A percentile compares a stretch with the other conserved stretches of the same genome.
Evolutionary conservation across 1,140 invertebrate genomes (phyloP).

Genomic region (Sycophila sp.): DNA sequence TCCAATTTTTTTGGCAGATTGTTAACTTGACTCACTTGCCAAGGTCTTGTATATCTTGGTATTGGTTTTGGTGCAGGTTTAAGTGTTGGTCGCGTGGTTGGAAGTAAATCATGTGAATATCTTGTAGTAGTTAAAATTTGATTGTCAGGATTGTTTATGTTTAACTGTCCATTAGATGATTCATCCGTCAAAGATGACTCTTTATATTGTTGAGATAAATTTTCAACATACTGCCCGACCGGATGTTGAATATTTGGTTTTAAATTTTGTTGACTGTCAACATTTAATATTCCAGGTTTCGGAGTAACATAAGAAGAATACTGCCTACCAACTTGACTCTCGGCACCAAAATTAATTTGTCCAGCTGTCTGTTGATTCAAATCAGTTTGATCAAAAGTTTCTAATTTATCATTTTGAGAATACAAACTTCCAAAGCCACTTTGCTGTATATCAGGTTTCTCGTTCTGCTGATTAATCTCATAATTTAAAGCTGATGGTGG

Average conservation of each 20-base stretch:
- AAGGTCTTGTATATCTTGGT: constrained; percentile 33
- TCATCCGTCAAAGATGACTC: neutral
- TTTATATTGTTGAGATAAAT: constrained; percentile 7
- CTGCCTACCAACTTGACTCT: neutral
- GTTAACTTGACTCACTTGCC: constrained; percentile 18
- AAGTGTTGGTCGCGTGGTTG: constrained; percentile 2
- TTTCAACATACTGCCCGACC: neutral
- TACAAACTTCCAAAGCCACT: neutral
- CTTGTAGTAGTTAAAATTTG: neutral
- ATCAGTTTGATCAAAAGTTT: neutral
- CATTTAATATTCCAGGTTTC: neutral
- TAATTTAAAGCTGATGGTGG: neutral
- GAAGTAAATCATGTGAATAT: neutral
- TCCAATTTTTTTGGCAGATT: neutral
- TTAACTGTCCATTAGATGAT: no score
- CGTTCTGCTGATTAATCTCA: neutral
- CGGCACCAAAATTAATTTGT: neutral
- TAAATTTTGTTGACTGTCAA: neutral
- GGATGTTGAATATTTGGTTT: neutral
- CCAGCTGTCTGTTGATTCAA: neutral
- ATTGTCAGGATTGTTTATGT: neutral
- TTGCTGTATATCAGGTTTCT: neutral
- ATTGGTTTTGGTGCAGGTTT: constrained; percentile 41
- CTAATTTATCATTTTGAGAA: neutral
- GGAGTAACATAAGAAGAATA: neutral